Conservation (phyloP, 2,797 vertebrate genomes). For the Sebastes diaconus region DNA sequence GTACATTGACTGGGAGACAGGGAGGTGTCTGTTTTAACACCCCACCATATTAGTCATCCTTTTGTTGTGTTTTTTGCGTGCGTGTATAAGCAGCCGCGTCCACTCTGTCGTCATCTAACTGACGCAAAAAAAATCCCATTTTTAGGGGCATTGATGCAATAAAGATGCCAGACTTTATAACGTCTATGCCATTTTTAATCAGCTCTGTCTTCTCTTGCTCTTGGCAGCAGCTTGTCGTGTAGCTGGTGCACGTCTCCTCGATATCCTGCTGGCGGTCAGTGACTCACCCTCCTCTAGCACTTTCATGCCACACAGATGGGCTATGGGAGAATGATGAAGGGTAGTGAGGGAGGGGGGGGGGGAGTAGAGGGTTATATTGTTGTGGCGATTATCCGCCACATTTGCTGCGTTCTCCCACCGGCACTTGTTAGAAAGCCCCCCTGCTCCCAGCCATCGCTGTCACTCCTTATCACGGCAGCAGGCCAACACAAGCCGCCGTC, state of each 20-base stretch:
- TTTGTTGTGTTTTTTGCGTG: background rate
- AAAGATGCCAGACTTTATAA: background rate
- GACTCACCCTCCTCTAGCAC: slow-evolving; percentile 60
- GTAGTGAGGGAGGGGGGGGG: slow-evolving; percentile 29
- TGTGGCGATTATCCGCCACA: slow-evolving; percentile 60
- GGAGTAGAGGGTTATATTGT: slow-evolving; percentile 36
- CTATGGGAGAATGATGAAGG: slow-evolving; percentile 43
- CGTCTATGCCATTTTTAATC: background rate
- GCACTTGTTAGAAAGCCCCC: slow-evolving; percentile 40
- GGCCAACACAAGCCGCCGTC: background rate
- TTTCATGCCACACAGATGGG: slow-evolving; percentile 66
- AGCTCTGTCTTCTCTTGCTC: background rate
- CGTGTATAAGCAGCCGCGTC: background rate
- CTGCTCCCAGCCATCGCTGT: slow-evolving; percentile 60
- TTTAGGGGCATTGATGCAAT: background rate
- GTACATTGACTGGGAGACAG: background rate
- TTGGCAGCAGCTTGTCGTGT: slow-evolving; percentile 36
- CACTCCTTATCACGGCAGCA: slow-evolving; percentile 51
- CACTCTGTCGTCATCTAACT: background rate
- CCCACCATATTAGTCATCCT: slow-evolving; percentile 15
- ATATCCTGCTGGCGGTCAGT: slow-evolving; percentile 43
- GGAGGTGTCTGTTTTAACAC: slow-evolving; percentile 1
- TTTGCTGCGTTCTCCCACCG: slow-evolving; percentile 56
- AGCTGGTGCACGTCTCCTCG: slow-evolving; percentile 37
- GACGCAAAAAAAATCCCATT: background rate